Conservation (phyloP, 2,797 vertebrate genomes). For the Gallinago nigripennis region DNA sequence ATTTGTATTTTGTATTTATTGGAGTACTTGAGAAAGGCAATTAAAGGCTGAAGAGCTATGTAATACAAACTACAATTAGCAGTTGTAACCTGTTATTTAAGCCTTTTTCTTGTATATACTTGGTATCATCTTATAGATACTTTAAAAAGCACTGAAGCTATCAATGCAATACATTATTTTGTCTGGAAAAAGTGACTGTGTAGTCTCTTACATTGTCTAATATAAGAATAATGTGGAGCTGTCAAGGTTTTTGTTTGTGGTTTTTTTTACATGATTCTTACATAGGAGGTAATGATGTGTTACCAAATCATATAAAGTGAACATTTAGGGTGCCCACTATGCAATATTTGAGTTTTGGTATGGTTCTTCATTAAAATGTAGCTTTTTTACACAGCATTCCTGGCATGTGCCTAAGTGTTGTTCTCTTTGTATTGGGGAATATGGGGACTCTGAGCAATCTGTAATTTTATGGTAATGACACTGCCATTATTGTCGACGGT, state of each 20-base stretch:
- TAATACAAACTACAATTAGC: background rate
- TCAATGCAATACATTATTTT: background rate
- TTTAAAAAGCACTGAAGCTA: background rate
- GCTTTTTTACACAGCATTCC: background rate
- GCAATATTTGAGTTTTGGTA: background rate
- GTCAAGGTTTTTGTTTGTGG: background rate
- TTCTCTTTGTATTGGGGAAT: background rate
- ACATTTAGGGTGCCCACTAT: background rate
- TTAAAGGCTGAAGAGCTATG: background rate
- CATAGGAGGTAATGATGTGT: background rate
- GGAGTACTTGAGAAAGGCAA: background rate
- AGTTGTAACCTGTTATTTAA: background rate
- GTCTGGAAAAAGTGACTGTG: accelerated
- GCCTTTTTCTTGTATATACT: background rate
- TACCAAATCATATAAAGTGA: background rate
- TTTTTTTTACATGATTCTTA: background rate
- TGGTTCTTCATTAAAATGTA: background rate
- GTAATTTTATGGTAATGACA: background rate
- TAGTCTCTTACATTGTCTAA: background rate
- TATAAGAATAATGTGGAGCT: background rate
- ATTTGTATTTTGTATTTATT: background rate
- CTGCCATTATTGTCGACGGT: background rate
- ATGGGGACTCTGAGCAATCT: background rate
- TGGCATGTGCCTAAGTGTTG: background rate
- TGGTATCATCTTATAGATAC: background rate